A percentile compares a stretch with the other conserved stretches of the same genome.
Conservation (phyloP, 2,797 vertebrate genomes). For the Tragelaphus oryx region DNA sequence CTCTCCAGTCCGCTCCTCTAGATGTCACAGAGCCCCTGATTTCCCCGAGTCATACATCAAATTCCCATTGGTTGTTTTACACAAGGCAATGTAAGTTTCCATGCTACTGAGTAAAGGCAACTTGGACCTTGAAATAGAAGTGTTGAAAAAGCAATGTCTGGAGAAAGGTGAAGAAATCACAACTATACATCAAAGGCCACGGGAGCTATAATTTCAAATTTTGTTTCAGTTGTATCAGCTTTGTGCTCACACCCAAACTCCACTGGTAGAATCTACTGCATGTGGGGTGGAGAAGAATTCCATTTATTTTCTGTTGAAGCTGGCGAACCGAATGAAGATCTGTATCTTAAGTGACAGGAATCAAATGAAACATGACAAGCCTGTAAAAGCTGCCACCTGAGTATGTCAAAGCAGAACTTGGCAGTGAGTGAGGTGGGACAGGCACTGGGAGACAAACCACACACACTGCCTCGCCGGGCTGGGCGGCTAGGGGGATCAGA, state of each 20-base stretch:
- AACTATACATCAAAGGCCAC: not conserved
- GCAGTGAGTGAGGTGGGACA: not conserved
- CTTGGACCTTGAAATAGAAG: not conserved
- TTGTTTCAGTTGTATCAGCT: not conserved
- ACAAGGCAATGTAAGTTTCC: not conserved
- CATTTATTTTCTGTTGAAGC: constrained; percentile 37
- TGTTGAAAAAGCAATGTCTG: not conserved
- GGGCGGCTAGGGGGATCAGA: not conserved
- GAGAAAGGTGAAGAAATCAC: not conserved
- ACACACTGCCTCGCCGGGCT: not conserved
- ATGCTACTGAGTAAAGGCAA: not conserved
- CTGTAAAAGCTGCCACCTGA: not conserved
- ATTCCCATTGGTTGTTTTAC: not conserved
- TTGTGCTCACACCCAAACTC: not conserved
- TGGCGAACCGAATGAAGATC: constrained; percentile 20
- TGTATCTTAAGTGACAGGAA: constrained; percentile 50
- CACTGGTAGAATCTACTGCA: not conserved
- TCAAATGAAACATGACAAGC: constrained; percentile 51
- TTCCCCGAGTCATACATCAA: not conserved
- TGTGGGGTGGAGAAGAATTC: not conserved
- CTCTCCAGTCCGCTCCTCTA: not conserved
- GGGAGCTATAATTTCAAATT: not conserved
- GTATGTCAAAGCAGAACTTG: constrained; percentile 38
- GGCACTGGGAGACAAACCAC: not conserved
- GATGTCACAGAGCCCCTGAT: not conserved